Base-by-base conservation (phyloP, 2,888 invertebrate genomes). In the Aelia acuminata region DNA sequence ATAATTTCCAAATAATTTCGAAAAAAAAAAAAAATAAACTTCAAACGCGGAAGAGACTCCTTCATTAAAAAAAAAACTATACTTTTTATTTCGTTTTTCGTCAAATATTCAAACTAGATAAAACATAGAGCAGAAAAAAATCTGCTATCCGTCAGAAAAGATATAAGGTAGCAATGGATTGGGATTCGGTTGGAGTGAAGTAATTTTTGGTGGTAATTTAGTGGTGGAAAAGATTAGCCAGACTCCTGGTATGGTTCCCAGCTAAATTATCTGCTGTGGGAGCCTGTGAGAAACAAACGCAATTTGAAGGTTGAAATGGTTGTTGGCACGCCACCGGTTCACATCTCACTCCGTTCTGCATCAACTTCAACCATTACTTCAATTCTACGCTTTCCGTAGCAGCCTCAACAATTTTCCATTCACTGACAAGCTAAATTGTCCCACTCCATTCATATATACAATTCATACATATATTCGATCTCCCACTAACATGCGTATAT, bases 261-360 rank as follows among this genome's bases (percentile, higher is more conserved):
- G 63, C 26, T 63, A 63, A 63, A 63, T 63, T 63, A 63, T 63
- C 63, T 63, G 5, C 31, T 63, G 63, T 63, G 63, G 63, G 15
- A 63, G 63, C 63, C 63, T 31, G 20, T 63, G 63, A 63, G 63
- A 63, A 63, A 63, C 63, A 63, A 63, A 63, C 63, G 63, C 63
- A 63, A 63, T 63, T 63, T 31, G 63, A 63, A 63, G 63, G 31
- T 18, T 31, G 63, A 63, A 63, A 63, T 63, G 4, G 63, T 63
- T 63, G 63, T 63, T 63, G 63, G 63, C 63, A 63, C 63, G 63
- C 63, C 31, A 63, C 31, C 63, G 18, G 31, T 63, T 63, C 63
- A 63, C 63, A 63, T 63, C 63, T 63, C 4, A 63, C 63, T 63
- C 63, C 15, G 1, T 18, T 31, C 31, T 63, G 15, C 26, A 26